Conservation (phyloP, 2,797 vertebrate species). For the Darevskia nairensis region DNA sequence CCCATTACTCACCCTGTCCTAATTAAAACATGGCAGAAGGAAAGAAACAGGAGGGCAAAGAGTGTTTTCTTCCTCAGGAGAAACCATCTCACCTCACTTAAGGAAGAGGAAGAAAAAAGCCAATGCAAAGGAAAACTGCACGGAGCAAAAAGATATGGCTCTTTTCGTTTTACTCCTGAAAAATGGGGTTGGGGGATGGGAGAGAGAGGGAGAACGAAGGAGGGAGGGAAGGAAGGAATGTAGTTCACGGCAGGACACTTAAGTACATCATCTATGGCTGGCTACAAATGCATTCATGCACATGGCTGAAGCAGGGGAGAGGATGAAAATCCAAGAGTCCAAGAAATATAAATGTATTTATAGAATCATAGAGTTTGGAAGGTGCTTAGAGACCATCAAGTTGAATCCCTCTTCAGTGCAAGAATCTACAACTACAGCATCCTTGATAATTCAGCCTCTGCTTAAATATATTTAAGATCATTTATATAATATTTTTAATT, state of each 20-base stretch:
- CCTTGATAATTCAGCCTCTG: too few species aligned
- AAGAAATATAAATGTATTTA: not conserved
- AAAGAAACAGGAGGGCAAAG: not conserved
- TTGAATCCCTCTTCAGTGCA: too few species aligned
- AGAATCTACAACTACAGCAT: too few species aligned
- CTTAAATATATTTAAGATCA: too few species aligned
- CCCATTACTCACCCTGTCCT: not conserved
- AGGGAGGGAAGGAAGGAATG: too few species aligned
- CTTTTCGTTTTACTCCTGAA: not conserved
- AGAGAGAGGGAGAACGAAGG: too few species aligned
- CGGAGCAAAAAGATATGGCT: not conserved
- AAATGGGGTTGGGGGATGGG: too few species aligned
- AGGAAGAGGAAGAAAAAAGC: not conserved
- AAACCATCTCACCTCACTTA: too few species aligned
- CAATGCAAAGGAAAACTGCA: not conserved
- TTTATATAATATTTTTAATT: too few species aligned
- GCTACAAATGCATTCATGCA: not conserved
- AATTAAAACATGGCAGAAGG: not conserved
- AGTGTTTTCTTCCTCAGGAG: not conserved
- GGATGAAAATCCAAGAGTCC: not conserved
- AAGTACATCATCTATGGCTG: not conserved
- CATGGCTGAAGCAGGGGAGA: not conserved
- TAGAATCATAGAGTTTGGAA: not conserved
- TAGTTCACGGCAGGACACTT: not conserved
- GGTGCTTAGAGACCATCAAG: too few species aligned